These are phyloP conservation scores for Tachyglossus aculeatus DNA, from an alignment of 2,797 vertebrate genomes.

Conservation along the genomic window DNA sequence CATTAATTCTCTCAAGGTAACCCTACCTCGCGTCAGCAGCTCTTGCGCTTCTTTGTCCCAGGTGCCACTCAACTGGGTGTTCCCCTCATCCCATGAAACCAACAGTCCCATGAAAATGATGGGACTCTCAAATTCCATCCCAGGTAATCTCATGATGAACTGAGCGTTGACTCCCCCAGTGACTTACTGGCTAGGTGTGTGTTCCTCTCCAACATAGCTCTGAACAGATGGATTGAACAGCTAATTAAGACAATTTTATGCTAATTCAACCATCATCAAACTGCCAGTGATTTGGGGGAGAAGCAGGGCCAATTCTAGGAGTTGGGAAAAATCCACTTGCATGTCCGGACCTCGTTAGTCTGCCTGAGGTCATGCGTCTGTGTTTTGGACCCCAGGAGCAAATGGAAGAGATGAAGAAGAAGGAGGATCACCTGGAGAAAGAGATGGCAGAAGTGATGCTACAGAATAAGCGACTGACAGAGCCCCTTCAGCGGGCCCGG, in stretches of 20 bases:
- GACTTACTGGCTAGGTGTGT: too few relatives aligned
- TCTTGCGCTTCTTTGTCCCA: background rate
- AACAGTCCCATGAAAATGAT: too few relatives aligned
- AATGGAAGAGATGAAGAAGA: slow-evolving; percentile 75
- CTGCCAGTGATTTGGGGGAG: too few relatives aligned
- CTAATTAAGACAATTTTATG: too few relatives aligned
- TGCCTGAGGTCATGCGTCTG: rapidly evolving
- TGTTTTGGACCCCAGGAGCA: slow-evolving; percentile 71
- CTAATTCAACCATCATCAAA: too few relatives aligned
- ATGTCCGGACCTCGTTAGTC: too few relatives aligned
- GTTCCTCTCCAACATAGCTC: background rate
- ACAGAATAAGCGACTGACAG: slow-evolving; percentile 76
- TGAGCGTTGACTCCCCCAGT: background rate
- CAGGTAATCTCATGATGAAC: too few relatives aligned
- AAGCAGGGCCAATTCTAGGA: too few relatives aligned
- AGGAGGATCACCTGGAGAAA: slow-evolving; percentile 72
- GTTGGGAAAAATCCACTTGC: too few relatives aligned
- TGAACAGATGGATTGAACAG: background rate
- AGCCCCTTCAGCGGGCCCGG: slow-evolving; percentile 72
- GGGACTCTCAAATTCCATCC: too few relatives aligned
- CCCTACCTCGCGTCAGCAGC: rapidly evolving
- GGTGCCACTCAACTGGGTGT: background rate
- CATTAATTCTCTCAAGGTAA: slow-evolving; percentile 78
- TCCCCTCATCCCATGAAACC: too few relatives aligned
- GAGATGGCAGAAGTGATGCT: slow-evolving; percentile 69